phyloP scores from a whole-genome alignment of 2,113 vertebrate species.

The Hiodon alosoides region DNA sequence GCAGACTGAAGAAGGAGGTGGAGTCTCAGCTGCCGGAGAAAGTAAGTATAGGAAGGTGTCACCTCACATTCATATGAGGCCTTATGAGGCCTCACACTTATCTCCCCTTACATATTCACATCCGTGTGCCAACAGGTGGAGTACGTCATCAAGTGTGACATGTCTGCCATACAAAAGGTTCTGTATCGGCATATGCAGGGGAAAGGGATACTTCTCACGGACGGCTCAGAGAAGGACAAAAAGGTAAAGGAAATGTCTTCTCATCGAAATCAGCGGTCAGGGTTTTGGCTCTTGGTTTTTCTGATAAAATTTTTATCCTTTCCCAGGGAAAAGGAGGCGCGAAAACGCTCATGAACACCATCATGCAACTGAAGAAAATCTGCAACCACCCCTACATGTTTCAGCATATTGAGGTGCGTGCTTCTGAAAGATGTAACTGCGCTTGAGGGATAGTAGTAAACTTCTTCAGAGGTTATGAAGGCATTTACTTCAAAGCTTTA shows the following conservation, averaged over 20 bases:
- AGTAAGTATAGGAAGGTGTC: slow-evolving; percentile 51
- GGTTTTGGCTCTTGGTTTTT: neutral
- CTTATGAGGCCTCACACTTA: neutral
- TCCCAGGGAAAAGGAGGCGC: slow-evolving; percentile 91
- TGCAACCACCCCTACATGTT: slow-evolving; percentile 98
- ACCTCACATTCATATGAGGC: neutral
- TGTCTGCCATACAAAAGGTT: slow-evolving; percentile 97
- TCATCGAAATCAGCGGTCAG: neutral
- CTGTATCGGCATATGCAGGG: slow-evolving; percentile 96
- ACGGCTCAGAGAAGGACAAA: slow-evolving; percentile 97
- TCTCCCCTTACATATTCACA: neutral
- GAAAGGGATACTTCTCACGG: slow-evolving; percentile 96
- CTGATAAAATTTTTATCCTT: slow-evolving; percentile 5
- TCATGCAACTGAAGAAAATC: slow-evolving; percentile 98
- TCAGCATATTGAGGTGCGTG: slow-evolving; percentile 79
- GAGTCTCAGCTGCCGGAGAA: slow-evolving; percentile 98
- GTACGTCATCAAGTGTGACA: slow-evolving; percentile 96
- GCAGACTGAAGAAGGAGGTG: slow-evolving; percentile 94
- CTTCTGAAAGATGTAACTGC: neutral
- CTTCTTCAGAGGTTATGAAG: too few relatives aligned
- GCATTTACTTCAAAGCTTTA: too few relatives aligned
- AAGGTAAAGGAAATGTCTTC: slow-evolving; percentile 66
- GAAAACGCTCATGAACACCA: slow-evolving; percentile 98
- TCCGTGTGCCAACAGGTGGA: slow-evolving; percentile 73
- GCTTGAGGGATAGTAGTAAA: too few relatives aligned